Conservation (phyloP, 2,113 vertebrate species). For the Hylia prasina region DNA sequence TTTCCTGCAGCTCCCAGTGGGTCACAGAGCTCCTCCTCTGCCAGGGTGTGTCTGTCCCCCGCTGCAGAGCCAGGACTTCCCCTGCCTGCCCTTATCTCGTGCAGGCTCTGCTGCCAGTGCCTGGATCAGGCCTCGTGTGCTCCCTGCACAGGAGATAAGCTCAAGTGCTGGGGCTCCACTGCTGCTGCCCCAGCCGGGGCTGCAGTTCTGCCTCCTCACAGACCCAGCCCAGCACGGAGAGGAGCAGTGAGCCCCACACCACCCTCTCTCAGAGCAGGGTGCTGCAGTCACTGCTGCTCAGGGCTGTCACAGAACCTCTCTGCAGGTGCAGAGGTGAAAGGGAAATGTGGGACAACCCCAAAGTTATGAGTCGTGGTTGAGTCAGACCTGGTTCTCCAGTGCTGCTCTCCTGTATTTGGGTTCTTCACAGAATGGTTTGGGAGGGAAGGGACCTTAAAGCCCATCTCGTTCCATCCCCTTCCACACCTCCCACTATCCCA, state of each 20-base stretch:
- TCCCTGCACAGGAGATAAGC: neutral
- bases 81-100: neutral
- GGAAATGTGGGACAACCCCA: neutral
- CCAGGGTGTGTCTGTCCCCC: neutral
- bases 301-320: neutral
- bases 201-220: neutral
- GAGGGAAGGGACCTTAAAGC: neutral
- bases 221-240: neutral
- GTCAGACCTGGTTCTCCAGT: neutral
- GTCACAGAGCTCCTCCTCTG: neutral
- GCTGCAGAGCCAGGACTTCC: neutral
- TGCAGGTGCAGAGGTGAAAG: neutral
- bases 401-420: neutral
- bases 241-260: neutral
- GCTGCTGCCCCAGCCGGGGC: neutral
- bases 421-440: neutral
- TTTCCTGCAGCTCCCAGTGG: neutral
- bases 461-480: neutral
- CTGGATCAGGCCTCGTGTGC: fast-evolving
- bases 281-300: neutral
- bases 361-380: fast-evolving
- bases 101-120: neutral
- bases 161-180: neutral
- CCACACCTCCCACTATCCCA: neutral
- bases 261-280: neutral